Conservation (phyloP, 1,140 invertebrate genomes). For the Pseudoatta argentina region DNA sequence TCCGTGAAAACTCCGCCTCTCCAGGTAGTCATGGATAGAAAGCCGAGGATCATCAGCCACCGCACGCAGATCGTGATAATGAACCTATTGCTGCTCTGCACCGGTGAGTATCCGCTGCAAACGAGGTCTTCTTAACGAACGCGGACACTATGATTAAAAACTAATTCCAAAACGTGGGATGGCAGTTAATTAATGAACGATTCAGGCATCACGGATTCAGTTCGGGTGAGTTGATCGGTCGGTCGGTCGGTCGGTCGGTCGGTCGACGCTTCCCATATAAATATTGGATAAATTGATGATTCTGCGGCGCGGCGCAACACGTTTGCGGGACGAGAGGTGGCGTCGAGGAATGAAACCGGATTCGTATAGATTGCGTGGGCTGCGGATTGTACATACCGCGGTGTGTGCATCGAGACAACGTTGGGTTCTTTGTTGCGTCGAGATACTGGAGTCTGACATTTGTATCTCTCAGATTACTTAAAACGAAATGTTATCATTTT, state of each 20-base stretch:
- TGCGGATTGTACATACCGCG: background rate
- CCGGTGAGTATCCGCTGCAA: slow-evolving; percentile 41
- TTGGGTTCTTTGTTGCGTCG: background rate
- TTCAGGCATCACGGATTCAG: background rate
- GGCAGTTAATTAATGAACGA: slow-evolving; percentile 57
- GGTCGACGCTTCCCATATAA: slow-evolving; percentile 1
- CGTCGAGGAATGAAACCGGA: slow-evolving; percentile 44
- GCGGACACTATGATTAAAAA: slow-evolving; percentile 52
- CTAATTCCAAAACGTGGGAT: slow-evolving; percentile 27
- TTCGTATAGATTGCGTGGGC: slow-evolving; percentile 40
- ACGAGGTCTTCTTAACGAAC: slow-evolving; percentile 32
- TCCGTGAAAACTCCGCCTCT: slow-evolving; percentile 25
- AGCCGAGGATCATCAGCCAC: slow-evolving; percentile 31
- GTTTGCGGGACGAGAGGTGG: background rate
- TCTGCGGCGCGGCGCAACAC: slow-evolving; percentile 11
- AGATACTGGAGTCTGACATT: background rate
- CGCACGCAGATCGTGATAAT: slow-evolving; percentile 55
- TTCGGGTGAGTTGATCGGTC: background rate
- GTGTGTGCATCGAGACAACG: background rate
- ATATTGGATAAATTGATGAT: slow-evolving; percentile 55
- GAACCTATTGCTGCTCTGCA: slow-evolving; percentile 58
- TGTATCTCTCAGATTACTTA: background rate
- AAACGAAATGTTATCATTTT: background rate
- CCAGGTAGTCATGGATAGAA: slow-evolving; percentile 52
- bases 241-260: background rate